phyloP scores from a whole-genome alignment of 2,888 invertebrate genomes.

The Keiferia lycopersicella region DNA sequence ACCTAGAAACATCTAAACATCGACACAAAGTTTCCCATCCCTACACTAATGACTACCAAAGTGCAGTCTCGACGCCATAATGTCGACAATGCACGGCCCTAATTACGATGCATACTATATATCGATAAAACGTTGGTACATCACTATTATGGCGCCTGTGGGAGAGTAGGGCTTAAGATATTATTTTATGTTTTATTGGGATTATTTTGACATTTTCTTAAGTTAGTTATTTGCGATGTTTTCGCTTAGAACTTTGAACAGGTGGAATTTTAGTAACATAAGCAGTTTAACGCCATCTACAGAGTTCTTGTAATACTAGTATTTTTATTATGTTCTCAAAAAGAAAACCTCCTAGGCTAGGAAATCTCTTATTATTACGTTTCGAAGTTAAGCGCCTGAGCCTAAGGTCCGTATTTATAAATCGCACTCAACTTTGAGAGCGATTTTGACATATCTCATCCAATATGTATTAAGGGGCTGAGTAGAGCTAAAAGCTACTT shows the following conservation, averaged over 20 bases:
- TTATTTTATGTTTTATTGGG: constrained; percentile 24
- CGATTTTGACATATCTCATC: no score
- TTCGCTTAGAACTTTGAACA: not conserved
- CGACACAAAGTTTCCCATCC: constrained; percentile 5
- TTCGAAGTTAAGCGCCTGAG: no score
- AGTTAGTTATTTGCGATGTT: constrained; percentile 15
- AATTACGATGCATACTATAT: constrained; percentile 30
- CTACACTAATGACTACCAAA: constrained; percentile 31
- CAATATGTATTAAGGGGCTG: no score
- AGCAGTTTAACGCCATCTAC: no score
- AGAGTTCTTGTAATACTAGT: no score
- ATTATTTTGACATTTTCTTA: constrained; percentile 24
- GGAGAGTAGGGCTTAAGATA: constrained; percentile 19
- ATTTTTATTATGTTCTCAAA: no score
- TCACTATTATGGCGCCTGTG: constrained; percentile 33
- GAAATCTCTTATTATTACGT: no score
- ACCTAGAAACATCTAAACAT: not conserved
- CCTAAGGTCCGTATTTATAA: no score
- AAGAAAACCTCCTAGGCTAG: no score
- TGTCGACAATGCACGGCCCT: constrained; percentile 34
- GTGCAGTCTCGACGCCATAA: constrained; percentile 37
- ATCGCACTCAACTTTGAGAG: no score
- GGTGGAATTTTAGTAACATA: not conserved
- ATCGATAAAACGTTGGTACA: constrained; percentile 29
- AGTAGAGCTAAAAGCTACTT: no score